phyloP scores from a whole-genome alignment of 2,888 invertebrate genomes.

The Emmelina monodactyla region DNA sequence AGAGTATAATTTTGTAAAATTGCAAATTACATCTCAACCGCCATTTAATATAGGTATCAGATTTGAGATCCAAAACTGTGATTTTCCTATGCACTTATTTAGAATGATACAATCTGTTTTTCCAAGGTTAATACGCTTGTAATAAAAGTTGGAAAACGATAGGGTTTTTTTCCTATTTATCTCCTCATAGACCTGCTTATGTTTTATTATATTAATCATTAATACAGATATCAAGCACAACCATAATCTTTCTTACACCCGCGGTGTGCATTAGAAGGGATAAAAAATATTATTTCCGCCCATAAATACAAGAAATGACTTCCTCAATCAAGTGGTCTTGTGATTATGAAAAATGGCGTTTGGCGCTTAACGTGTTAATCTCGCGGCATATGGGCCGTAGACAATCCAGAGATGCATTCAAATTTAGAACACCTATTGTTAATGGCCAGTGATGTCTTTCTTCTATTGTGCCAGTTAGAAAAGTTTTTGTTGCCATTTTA shows the following conservation, averaged over 20 bases:
- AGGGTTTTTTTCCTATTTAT: too few relatives aligned
- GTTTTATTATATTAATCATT: too few relatives aligned
- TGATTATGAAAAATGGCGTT: background rate
- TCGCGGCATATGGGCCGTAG: constrained; percentile 56
- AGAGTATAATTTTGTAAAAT: constrained; percentile 1
- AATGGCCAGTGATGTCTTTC: constrained; percentile 48
- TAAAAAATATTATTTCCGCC: constrained; percentile 61
- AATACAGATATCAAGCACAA: constrained; percentile 28
- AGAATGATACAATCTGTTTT: too few relatives aligned
- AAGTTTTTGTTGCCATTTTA: constrained; percentile 46
- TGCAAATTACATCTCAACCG: background rate
- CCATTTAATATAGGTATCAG: too few relatives aligned
- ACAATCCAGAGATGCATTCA: constrained; percentile 41
- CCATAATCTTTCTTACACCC: constrained; percentile 43
- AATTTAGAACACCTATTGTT: constrained; percentile 40
- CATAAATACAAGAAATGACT: constrained; percentile 54
- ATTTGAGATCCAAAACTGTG: too few relatives aligned
- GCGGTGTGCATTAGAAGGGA: constrained; percentile 28
- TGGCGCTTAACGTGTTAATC: constrained; percentile 53
- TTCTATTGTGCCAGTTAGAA: constrained; percentile 57
- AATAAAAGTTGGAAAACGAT: too few relatives aligned
- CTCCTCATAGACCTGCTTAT: too few relatives aligned
- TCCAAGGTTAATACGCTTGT: background rate
- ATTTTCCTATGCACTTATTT: too few relatives aligned
- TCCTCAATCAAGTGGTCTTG: constrained; percentile 57